A percentile compares a stretch with the other conserved stretches of the same genome.
These are phyloP conservation scores for Brotula barbata DNA, from an alignment of 2,797 vertebrate genomes.

Conservation along the genomic window DNA sequence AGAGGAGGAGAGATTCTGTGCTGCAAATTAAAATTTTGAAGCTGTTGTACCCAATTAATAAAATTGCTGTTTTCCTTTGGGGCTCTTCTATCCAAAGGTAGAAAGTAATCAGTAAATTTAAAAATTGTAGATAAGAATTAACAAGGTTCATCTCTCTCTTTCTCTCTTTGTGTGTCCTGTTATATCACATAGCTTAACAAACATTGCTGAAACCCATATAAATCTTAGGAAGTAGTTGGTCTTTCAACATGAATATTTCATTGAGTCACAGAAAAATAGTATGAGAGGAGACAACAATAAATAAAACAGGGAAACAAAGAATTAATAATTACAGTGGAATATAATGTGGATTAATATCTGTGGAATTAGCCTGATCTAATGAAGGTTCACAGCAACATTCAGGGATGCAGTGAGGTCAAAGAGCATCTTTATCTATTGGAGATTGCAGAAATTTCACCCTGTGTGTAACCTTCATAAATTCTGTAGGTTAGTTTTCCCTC, in stretches of 20 bases:
- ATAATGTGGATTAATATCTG: conserved; percentile 19
- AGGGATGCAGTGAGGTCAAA: conserved; percentile 19
- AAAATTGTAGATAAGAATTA: too few relatives aligned
- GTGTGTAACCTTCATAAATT: too few relatives aligned
- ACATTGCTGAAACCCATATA: conserved; percentile 38
- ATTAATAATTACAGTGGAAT: conserved; percentile 29
- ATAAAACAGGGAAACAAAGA: conserved; percentile 29
- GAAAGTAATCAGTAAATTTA: not conserved
- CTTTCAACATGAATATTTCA: conserved; percentile 59
- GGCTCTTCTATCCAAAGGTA: not conserved
- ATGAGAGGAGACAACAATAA: conserved; percentile 42
- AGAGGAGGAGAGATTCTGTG: conserved; percentile 3
- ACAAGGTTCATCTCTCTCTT: not conserved
- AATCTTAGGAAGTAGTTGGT: conserved; percentile 14
- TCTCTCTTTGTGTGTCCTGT: conserved; percentile 14
- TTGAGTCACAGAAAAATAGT: conserved; percentile 55
- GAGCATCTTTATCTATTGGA: not conserved
- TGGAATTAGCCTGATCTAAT: conserved; percentile 32
- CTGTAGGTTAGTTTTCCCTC: too few relatives aligned
- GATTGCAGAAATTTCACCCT: conserved; percentile 10
- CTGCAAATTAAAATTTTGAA: not conserved
- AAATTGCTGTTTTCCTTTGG: conserved; percentile 18
- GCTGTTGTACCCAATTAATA: conserved; percentile 11
- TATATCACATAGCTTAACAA: conserved; percentile 27
- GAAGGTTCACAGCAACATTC: conserved; percentile 25